These are phyloP conservation scores for Erpobdella octoculata DNA, from an alignment of 2,888 invertebrate species.

Conservation along the genomic window DNA sequence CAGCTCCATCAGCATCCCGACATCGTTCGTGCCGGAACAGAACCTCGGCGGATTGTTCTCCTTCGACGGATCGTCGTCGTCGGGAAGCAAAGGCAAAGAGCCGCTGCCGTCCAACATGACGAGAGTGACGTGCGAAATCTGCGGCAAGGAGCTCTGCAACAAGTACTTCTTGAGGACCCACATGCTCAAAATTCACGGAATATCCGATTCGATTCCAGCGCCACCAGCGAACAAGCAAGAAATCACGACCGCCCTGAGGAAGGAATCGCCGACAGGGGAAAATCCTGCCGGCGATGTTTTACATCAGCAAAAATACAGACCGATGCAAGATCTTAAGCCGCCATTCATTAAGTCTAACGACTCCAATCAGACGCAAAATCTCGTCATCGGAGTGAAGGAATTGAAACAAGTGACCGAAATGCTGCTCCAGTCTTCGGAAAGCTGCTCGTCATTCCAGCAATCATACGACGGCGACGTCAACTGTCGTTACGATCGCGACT, in stretches of 20 bases:
- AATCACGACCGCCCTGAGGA: background rate
- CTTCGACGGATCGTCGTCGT: background rate
- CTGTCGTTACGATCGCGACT: background rate
- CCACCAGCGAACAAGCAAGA: conserved; percentile 31
- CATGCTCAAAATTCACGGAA: conserved; percentile 51
- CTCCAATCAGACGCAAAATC: background rate
- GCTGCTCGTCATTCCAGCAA: background rate
- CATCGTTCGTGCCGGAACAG: background rate
- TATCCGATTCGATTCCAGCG: conserved; percentile 44
- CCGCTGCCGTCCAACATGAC: conserved; percentile 41
- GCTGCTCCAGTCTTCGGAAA: background rate
- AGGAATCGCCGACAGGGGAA: background rate
- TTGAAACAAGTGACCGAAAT: background rate
- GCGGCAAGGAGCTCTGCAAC: conserved; percentile 52
- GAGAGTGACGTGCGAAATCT: conserved; percentile 49
- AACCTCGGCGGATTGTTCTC: background rate
- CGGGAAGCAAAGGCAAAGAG: conserved; percentile 43
- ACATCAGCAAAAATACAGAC: background rate
- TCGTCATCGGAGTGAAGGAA: background rate
- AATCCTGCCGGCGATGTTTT: background rate
- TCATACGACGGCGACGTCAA: background rate
- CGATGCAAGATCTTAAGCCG: background rate
- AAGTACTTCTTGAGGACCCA: conserved; percentile 52
- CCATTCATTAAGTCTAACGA: too few species aligned
- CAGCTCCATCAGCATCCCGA: background rate